Evolutionary conservation across 1,140 invertebrate species (phyloP).

Genomic region (Drosophila bocqueti): DNA sequence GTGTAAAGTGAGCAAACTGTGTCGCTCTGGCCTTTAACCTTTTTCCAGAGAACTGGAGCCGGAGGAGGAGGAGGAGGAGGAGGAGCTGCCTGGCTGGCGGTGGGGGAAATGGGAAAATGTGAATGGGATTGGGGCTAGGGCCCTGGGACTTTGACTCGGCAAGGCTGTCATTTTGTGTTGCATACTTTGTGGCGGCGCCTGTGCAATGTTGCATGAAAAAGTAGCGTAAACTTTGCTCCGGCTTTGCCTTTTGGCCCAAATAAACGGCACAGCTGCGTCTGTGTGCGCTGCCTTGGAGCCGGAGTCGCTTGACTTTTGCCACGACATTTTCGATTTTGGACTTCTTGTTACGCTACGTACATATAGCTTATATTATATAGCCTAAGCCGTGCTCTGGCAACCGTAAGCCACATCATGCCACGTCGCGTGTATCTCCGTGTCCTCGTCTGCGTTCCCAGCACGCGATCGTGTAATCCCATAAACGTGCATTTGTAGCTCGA

Average conservation of each 20-base stretch:
- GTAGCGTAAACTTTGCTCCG: conserved; percentile 74
- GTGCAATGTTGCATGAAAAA: conserved; percentile 82
- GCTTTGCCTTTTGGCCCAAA: conserved; percentile 60
- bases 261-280: conserved; percentile 59
- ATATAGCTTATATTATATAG: background rate
- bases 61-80: background rate
- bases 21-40: conserved; percentile 80
- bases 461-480: conserved; percentile 73
- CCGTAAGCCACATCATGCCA: conserved; percentile 48
- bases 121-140: conserved; percentile 28
- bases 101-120: background rate
- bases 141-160: conserved; percentile 60
- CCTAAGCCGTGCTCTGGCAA: conserved; percentile 9
- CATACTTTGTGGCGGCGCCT: conserved; percentile 73
- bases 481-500: conserved; percentile 63
- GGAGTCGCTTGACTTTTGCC: conserved; percentile 74
- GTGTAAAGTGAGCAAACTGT: conserved; percentile 77
- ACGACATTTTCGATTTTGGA: conserved; percentile 67
- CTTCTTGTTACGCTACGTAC: conserved; percentile 52
- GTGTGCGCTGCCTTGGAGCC: conserved; percentile 44
- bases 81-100: background rate
- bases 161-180: conserved; percentile 77
- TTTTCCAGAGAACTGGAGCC: conserved; percentile 30
- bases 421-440: conserved; percentile 63
- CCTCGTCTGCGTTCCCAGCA: conserved; percentile 55